Conservation (phyloP, 2,113 vertebrate genomes). For the Electrona antarctica region DNA sequence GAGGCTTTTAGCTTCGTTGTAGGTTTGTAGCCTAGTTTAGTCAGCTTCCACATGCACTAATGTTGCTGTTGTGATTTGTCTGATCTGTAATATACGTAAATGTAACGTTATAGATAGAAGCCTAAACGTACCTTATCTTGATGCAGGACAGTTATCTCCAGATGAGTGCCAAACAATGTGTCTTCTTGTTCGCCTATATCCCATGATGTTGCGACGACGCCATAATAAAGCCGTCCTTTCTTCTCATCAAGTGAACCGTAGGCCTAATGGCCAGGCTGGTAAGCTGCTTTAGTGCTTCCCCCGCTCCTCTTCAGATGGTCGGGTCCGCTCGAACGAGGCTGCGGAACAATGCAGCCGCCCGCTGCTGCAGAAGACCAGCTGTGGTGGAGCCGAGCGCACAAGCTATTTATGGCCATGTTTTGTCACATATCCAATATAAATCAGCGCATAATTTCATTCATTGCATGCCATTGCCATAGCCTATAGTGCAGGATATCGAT, state of each 20-base stretch:
- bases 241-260: slow-evolving; percentile 28
- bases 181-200: slow-evolving; percentile 18
- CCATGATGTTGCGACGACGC: slow-evolving; percentile 50
- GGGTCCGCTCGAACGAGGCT: slow-evolving; percentile 46
- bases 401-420: not conserved
- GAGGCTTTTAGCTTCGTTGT: no score
- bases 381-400: no score
- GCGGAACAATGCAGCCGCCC: slow-evolving; percentile 25
- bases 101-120: no score
- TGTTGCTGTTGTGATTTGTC: no score
- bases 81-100: no score
- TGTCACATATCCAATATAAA: not conserved
- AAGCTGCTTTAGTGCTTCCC: slow-evolving; percentile 67
- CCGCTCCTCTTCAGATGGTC: slow-evolving; percentile 57
- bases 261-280: slow-evolving; percentile 46
- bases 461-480: no score
- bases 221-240: slow-evolving; percentile 31
- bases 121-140: slow-evolving; percentile 62
- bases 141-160: slow-evolving; percentile 46
- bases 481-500: no score
- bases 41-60: no score
- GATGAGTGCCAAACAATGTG: slow-evolving; percentile 14
- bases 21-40: no score
- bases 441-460: not conserved
- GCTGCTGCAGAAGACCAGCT: not conserved